Evolutionary conservation across 2,113 vertebrate genomes (phyloP).

Genomic region (Thunnus thynnus): DNA sequence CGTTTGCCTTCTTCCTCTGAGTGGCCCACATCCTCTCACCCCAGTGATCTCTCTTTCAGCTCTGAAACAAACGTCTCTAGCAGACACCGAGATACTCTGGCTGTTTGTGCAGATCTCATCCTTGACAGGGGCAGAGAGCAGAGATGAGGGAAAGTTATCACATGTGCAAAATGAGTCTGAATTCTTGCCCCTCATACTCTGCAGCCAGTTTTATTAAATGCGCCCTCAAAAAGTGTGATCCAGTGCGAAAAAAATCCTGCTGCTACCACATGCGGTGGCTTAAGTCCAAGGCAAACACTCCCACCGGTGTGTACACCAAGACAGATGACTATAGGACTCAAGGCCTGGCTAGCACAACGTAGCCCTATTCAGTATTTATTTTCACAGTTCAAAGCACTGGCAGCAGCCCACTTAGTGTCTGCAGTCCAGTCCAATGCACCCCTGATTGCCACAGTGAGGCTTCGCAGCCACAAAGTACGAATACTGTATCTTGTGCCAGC

Average conservation of each 20-base stretch:
- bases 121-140: slow-evolving; percentile 45
- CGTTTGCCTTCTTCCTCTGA: slow-evolving; percentile 66
- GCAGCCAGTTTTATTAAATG: slow-evolving; percentile 75
- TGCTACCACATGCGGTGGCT: slow-evolving; percentile 94
- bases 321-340: slow-evolving; percentile 86
- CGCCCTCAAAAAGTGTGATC: slow-evolving; percentile 75
- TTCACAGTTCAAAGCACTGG: slow-evolving; percentile 95
- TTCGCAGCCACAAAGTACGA: slow-evolving; percentile 81
- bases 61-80: slow-evolving; percentile 57
- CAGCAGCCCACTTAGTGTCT: slow-evolving; percentile 86
- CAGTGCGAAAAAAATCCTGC: slow-evolving; percentile 75
- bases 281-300: slow-evolving; percentile 92
- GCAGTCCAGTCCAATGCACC: slow-evolving; percentile 83
- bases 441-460: slow-evolving; percentile 86
- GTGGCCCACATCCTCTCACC: slow-evolving; percentile 74
- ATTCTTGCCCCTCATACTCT: slow-evolving; percentile 49
- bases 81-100: slow-evolving; percentile 55
- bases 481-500: slow-evolving; percentile 81
- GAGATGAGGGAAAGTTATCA: slow-evolving; percentile 66
- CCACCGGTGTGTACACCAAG: slow-evolving; percentile 89
- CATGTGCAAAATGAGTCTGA: slow-evolving; percentile 74
- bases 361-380: slow-evolving; percentile 93
- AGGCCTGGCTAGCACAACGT: slow-evolving; percentile 87
- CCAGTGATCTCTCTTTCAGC: slow-evolving; percentile 64
- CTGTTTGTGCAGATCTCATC: slow-evolving; percentile 63